A percentile compares a stretch with the other conserved stretches of the same genome.
Conservation (phyloP, 2,797 vertebrate species). For the Peromyscus aztecus region DNA sequence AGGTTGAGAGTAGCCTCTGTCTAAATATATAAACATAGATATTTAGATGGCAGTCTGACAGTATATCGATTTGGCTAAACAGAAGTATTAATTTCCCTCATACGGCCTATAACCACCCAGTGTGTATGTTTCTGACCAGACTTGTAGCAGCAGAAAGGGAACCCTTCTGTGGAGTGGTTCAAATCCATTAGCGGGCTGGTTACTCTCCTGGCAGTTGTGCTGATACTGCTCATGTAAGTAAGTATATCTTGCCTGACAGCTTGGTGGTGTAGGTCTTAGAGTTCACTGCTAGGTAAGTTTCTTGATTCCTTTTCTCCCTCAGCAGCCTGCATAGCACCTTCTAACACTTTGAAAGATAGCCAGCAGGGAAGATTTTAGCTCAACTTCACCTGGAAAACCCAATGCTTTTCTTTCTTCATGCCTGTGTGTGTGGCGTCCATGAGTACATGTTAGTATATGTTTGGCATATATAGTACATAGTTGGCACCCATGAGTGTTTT, state of each 20-base stretch:
- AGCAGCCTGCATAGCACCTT: neutral
- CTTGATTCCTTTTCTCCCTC: neutral
- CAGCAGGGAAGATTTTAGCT: neutral
- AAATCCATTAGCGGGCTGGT: neutral
- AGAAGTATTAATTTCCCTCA: neutral
- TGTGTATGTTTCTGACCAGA: neutral
- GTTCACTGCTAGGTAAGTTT: neutral
- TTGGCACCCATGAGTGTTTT: too few relatives aligned
- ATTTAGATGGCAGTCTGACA: neutral
- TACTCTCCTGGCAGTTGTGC: neutral
- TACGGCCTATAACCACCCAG: neutral
- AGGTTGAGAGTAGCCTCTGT: neutral
- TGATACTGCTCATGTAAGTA: too few relatives aligned
- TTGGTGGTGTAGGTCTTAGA: neutral
- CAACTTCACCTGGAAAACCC: neutral
- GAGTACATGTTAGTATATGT: neutral
- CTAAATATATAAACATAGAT: neutral
- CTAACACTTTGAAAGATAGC: neutral
- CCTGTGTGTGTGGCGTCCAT: neutral
- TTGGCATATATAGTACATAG: too few relatives aligned
- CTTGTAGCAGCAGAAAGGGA: neutral
- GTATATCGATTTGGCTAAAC: neutral
- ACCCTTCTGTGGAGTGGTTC: neutral
- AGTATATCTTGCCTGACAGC: neutral
- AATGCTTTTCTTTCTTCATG: neutral